These are phyloP conservation scores for Campoplex capitator DNA, from an alignment of 2,888 invertebrate species.

Conservation along the genomic window DNA sequence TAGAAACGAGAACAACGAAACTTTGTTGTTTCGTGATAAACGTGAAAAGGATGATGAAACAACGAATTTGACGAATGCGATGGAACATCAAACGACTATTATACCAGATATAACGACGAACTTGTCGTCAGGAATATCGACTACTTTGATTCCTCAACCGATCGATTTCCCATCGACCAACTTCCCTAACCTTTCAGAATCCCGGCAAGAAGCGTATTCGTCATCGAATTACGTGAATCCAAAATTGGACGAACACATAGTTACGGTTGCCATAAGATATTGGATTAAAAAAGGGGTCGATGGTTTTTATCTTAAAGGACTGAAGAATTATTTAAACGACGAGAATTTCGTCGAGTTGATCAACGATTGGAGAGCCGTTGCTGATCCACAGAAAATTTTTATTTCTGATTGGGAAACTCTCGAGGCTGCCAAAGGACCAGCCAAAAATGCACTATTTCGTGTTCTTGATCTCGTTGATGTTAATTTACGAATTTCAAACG, in stretches of 20 bases:
- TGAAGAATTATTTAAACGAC: slow-evolving; percentile 89
- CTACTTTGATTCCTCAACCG: slow-evolving; percentile 63
- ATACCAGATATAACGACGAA: slow-evolving; percentile 27
- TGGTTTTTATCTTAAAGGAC: slow-evolving; percentile 94
- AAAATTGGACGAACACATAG: slow-evolving; percentile 73
- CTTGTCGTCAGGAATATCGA: slow-evolving; percentile 71
- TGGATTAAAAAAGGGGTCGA: slow-evolving; percentile 93
- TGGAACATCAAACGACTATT: slow-evolving; percentile 12
- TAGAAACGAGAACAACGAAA: slow-evolving; percentile 70
- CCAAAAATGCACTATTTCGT: slow-evolving; percentile 88
- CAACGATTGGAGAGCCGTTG: slow-evolving; percentile 89
- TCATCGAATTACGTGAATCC: slow-evolving; percentile 63
- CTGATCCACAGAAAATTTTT: slow-evolving; percentile 88
- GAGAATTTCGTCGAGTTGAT: slow-evolving; percentile 87
- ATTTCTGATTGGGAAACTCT: slow-evolving; percentile 88
- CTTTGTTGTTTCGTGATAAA: slow-evolving; percentile 41
- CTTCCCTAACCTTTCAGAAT: slow-evolving; percentile 50
- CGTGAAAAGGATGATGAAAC: slow-evolving; percentile 13
- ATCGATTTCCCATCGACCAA: slow-evolving; percentile 40
- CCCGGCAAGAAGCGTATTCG: slow-evolving; percentile 63
- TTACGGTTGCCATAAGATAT: slow-evolving; percentile 87
- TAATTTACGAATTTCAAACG: slow-evolving; percentile 87
- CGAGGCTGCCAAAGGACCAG: slow-evolving; percentile 83
- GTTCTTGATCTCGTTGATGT: slow-evolving; percentile 91
- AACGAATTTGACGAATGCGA: not conserved